Percentiles rank a stretch among this genome's conserved stretches.
phyloP scores from a whole-genome alignment of 1,140 invertebrate species.

The Drosophila santomea region DNA sequence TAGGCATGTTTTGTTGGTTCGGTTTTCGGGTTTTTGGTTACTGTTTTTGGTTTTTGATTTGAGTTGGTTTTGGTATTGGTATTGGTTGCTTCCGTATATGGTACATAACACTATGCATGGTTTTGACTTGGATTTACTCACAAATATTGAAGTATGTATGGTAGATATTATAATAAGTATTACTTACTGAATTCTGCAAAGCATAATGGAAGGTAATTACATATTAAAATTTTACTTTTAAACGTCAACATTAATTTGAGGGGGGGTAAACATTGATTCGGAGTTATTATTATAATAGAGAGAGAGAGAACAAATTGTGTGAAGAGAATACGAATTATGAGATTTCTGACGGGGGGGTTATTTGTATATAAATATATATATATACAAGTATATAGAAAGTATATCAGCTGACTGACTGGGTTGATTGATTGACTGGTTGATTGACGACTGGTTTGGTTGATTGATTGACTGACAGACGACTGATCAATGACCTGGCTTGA shows the following conservation, averaged over 20 bases:
- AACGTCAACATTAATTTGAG: constrained; percentile 68
- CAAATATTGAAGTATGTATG: constrained; percentile 78
- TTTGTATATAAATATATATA: constrained; percentile 2
- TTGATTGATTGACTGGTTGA: constrained; percentile 40
- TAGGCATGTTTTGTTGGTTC: constrained; percentile 48
- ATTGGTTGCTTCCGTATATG: constrained; percentile 69
- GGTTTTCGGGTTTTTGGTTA: constrained; percentile 26
- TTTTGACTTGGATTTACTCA: constrained; percentile 70
- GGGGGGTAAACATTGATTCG: constrained; percentile 69
- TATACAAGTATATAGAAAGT: constrained; percentile 18
- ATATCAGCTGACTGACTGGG: constrained; percentile 45
- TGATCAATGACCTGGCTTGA: constrained; percentile 52
- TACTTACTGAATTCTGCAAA: constrained; percentile 85
- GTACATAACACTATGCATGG: constrained; percentile 78
- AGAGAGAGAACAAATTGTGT: constrained; percentile 58
- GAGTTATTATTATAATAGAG: constrained; percentile 48
- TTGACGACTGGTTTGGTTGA: constrained; percentile 37
- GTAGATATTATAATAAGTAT: constrained; percentile 78
- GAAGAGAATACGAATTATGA: constrained; percentile 72
- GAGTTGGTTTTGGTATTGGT: constrained; percentile 46
- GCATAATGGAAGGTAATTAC: constrained; percentile 84
- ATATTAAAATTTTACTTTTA: constrained; percentile 81
- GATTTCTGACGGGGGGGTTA: constrained; percentile 35
- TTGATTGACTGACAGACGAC: constrained; percentile 38
- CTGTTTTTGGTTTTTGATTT: constrained; percentile 42